phyloP scores from a whole-genome alignment of 2,888 invertebrate genomes.

The Eilema griseolum region DNA sequence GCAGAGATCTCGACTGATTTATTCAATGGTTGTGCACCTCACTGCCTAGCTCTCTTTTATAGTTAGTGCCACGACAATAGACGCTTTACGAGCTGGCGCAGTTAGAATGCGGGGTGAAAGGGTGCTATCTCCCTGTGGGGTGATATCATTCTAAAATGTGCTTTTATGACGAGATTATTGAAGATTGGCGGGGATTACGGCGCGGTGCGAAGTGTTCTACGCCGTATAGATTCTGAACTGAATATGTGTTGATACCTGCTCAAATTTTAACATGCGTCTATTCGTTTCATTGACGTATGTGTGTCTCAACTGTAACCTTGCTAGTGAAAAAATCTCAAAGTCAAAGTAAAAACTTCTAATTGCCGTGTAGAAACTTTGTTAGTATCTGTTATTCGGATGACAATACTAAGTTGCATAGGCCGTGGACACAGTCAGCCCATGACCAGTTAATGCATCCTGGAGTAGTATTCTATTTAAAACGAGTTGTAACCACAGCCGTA shows the following conservation, averaged over 20 bases:
- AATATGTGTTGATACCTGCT: background rate
- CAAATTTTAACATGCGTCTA: background rate
- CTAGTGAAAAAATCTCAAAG: too few species aligned
- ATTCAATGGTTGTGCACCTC: slow-evolving; percentile 30
- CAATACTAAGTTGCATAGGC: too few species aligned
- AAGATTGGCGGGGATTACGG: slow-evolving; percentile 23
- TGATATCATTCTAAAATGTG: slow-evolving; percentile 31
- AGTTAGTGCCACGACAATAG: slow-evolving; percentile 25
- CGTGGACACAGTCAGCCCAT: too few species aligned
- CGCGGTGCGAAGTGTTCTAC: background rate
- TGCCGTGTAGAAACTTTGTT: too few species aligned
- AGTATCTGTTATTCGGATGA: too few species aligned
- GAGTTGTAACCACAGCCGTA: too few species aligned
- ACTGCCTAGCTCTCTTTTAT: slow-evolving; percentile 28
- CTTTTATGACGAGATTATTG: slow-evolving; percentile 33
- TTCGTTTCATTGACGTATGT: too few species aligned
- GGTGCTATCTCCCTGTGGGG: background rate
- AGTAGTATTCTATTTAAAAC: too few species aligned
- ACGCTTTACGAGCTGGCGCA: slow-evolving; percentile 17
- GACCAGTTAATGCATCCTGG: too few species aligned
- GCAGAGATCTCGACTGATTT: slow-evolving; percentile 25
- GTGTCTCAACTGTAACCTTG: too few species aligned
- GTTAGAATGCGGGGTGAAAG: background rate
- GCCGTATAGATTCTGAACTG: background rate
- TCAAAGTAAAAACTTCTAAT: too few species aligned